Evolutionary conservation across 2,888 invertebrate genomes (phyloP), one percentile per base, ranked within the genome.

Genomic region (Biston stratarius): DNA sequence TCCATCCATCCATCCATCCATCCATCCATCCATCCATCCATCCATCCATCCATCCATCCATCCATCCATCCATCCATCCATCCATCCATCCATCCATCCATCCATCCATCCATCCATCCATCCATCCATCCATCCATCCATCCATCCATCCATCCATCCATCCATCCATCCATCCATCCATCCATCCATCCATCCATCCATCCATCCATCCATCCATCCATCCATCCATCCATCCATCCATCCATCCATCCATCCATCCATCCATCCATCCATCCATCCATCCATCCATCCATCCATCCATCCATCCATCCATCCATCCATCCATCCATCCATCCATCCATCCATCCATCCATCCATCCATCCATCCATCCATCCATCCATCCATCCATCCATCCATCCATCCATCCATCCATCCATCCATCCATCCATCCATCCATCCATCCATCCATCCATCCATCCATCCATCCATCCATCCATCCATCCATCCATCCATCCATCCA

Each of bases 1-100:
- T 44, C 44, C 44, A 44, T 44, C 44, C 44, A 44, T 44, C 44
- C 44, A 44, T 44, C 44, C 44, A 44, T 44, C 44, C 44, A 44
- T 44, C 44, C 44, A 44, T 44, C 44, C 44, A 44, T 44, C 44
- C 44, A 44, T 44, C 44, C 44, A 44, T 44, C 44, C 44, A 44
- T 44, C 44, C 44, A 44, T 44, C 44, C 44, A 44, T 44, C 44
- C 44, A 44, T 44, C 44, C 44, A 44, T 44, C 44, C 44, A 44
- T 44, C 44, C 44, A 44, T 44, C 44, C 44, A 44, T 44, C 44
- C 44, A 44, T 44, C 44, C 44, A 44, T 44, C 44, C 44, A 44
- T 44, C 44, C 44, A 44, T 44, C 44, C 44, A 44, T 44, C 44
- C 44, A 44, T 44, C 44, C 44, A 44, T 44, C 44, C 44, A 44